Percentiles rank a stretch among this genome's conserved stretches.
These are phyloP conservation scores for Actenoides hombroni DNA, from an alignment of 2,113 vertebrate species.

Conservation along the genomic window DNA sequence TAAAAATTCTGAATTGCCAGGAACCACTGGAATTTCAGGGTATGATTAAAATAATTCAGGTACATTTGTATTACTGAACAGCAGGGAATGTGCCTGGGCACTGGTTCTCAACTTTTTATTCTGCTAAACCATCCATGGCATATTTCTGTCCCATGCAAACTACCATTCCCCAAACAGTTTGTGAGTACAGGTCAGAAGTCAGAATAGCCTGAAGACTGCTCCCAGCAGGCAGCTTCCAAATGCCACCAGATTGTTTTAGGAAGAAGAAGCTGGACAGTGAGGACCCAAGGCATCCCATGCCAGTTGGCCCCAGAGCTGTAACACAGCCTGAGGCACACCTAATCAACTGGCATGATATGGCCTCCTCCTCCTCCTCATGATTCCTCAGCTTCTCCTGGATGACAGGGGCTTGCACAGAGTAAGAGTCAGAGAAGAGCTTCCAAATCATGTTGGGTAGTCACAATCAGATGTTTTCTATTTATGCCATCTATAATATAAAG, in stretches of 20 bases:
- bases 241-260: background rate
- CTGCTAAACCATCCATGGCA: background rate
- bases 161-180: background rate
- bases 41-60: background rate
- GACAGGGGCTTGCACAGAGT: background rate
- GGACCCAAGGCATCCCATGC: background rate
- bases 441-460: background rate
- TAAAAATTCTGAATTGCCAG: background rate
- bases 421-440: background rate
- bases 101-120: background rate
- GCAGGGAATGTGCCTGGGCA: background rate
- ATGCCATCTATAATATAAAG: background rate
- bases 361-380: background rate
- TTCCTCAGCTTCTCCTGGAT: background rate
- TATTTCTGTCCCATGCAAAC: background rate
- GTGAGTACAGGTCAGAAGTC: background rate
- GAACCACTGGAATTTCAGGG: background rate
- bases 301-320: background rate
- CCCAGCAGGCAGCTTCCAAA: background rate
- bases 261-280: background rate
- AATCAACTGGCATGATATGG: background rate
- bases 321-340: accelerated
- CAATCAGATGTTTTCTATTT: background rate
- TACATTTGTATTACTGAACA: background rate
- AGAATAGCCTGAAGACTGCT: background rate